Evolutionary conservation across 2,888 invertebrate genomes (phyloP).

Genomic region (Oligia latruncula): DNA sequence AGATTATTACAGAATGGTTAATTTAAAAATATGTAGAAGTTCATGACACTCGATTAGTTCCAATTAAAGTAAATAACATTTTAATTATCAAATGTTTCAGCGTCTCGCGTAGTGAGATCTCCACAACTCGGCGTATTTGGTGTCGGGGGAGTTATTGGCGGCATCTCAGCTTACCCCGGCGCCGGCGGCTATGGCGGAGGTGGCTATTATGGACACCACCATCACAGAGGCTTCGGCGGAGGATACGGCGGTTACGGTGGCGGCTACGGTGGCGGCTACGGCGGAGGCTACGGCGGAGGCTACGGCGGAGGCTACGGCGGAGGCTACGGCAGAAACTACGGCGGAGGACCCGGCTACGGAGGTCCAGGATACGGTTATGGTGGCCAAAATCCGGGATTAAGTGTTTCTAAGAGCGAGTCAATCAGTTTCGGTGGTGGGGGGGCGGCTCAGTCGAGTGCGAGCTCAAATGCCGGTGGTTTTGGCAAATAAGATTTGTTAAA

Average conservation of each 20-base stretch:
- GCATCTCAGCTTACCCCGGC: conserved; percentile 23
- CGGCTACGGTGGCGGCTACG: conserved; percentile 10
- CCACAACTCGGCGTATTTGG: conserved; percentile 46
- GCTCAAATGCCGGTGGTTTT: conserved; percentile 66
- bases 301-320: conserved; percentile 19
- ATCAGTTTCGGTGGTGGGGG: conserved; percentile 49
- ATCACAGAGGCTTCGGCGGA: conserved; percentile 21
- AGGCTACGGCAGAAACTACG: conserved; percentile 5
- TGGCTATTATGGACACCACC: conserved; percentile 17
- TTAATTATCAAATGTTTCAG: conserved; percentile 10
- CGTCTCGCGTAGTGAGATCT: conserved; percentile 35
- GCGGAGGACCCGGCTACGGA: conserved; percentile 20
- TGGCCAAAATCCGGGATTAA: conserved; percentile 38
- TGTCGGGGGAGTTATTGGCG: conserved; percentile 42
- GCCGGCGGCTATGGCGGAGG: conserved; percentile 8
- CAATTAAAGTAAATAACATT: not conserved
- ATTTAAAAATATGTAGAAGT: not conserved
- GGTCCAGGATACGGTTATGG: conserved; percentile 46
- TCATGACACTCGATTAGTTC: not conserved
- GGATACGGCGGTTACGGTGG: conserved; percentile 30
- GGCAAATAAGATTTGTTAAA: conserved; percentile 45
- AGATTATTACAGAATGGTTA: not conserved
- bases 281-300: conserved; percentile 15
- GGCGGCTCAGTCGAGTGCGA: conserved; percentile 59
- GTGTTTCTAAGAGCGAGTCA: conserved; percentile 48